phyloP scores from a whole-genome alignment of 1,140 invertebrate species.

The Rhagoletis zephyria region DNA sequence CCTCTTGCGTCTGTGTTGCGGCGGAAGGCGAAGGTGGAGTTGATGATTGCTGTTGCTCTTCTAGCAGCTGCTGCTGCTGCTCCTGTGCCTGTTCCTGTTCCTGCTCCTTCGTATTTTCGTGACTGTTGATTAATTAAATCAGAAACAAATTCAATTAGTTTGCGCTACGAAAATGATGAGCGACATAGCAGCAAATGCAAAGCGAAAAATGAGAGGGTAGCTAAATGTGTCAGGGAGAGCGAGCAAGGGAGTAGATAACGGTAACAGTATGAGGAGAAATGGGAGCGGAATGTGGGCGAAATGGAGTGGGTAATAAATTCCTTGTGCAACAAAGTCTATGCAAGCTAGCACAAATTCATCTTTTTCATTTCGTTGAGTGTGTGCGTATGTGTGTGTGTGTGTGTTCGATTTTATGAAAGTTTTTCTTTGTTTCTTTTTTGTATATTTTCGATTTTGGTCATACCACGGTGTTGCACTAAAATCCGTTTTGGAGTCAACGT shows the following conservation, averaged over 20 bases:
- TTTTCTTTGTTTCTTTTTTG: too few relatives aligned
- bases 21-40: neutral
- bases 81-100: neutral
- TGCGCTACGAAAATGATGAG: conserved; percentile 32
- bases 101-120: conserved; percentile 16
- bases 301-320: conserved; percentile 7
- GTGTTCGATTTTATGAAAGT: too few relatives aligned
- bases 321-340: neutral
- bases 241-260: neutral
- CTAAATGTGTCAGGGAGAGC: neutral
- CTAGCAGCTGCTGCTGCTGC: neutral
- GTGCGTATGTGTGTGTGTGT: neutral
- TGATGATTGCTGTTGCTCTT: neutral
- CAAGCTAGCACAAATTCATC: neutral
- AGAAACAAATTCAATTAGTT: conserved; percentile 51
- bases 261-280: neutral
- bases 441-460: neutral
- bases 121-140: conserved; percentile 50
- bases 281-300: neutral
- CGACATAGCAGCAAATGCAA: conserved; percentile 12
- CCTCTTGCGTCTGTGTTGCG: neutral
- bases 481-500: conserved; percentile 30
- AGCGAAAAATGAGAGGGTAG: neutral
- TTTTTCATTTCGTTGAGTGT: neutral
- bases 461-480: conserved; percentile 36